Evolutionary conservation across 2,797 vertebrate genomes (phyloP).

Genomic region (Trichosurus vulpecula): DNA sequence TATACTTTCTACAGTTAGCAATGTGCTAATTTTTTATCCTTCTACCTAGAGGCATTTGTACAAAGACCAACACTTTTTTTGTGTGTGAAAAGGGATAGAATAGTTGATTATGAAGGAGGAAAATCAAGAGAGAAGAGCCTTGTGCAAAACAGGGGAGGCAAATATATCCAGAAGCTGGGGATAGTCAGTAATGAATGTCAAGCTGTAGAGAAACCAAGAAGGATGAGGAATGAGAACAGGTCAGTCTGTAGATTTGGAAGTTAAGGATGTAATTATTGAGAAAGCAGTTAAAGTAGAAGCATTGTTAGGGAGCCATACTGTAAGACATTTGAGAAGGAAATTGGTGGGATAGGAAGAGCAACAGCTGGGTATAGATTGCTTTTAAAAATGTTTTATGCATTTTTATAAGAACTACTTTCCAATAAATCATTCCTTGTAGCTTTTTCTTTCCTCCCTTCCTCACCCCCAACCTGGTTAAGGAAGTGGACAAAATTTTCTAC

Average conservation of each 20-base stretch:
- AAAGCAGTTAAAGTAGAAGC: not conserved
- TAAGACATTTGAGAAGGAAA: not conserved
- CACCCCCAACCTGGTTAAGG: not conserved
- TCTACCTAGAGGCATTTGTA: not conserved
- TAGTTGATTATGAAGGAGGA: not conserved
- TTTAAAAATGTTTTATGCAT: not conserved
- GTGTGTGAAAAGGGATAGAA: not conserved
- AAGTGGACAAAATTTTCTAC: not conserved
- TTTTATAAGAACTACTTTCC: not conserved
- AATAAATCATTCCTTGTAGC: not conserved
- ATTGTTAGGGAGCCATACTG: not conserved
- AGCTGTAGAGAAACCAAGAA: no score
- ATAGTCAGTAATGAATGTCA: no score
- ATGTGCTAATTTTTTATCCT: not conserved
- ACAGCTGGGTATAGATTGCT: not conserved
- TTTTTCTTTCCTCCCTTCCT: not conserved
- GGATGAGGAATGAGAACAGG: not conserved
- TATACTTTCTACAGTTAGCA: no score
- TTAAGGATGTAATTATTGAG: not conserved
- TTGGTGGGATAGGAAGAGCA: not conserved
- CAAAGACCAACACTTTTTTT: not conserved
- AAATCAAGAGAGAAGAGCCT: not conserved
- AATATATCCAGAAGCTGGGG: not conserved
- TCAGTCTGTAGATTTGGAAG: not conserved
- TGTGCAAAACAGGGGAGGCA: not conserved